phyloP scores from a whole-genome alignment of 2,113 vertebrate species.

The Pseudorasbora parva region DNA sequence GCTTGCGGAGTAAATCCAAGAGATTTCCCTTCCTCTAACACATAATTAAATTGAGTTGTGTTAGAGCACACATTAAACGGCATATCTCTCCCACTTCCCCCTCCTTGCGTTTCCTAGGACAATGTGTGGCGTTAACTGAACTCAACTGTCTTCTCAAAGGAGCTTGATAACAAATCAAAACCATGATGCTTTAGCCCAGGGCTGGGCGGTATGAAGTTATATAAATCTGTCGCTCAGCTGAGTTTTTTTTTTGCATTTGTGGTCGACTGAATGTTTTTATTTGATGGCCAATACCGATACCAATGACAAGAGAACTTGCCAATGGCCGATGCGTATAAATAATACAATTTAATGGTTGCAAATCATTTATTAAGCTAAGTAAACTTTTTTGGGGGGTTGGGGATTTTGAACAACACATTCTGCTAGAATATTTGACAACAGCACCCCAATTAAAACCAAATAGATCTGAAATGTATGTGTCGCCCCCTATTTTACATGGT shows the following conservation, averaged over 20 bases:
- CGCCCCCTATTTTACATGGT: background rate
- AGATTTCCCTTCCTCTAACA: slow-evolving; percentile 46
- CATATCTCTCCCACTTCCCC: slow-evolving; percentile 30
- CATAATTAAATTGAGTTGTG: slow-evolving; percentile 52
- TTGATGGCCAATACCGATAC: background rate
- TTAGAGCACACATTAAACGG: slow-evolving; percentile 24
- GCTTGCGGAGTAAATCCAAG: slow-evolving; percentile 46
- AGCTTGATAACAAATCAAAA: slow-evolving; percentile 44
- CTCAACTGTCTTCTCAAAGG: slow-evolving; percentile 32
- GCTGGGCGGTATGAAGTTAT: background rate
- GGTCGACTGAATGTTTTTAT: background rate
- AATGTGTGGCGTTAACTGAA: slow-evolving; percentile 38
- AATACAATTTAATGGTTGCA: background rate
- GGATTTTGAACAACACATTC: background rate
- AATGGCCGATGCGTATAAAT: background rate
- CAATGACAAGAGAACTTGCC: background rate
- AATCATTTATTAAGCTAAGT: background rate
- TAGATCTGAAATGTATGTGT: background rate
- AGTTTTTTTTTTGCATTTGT: slow-evolving; percentile 3
- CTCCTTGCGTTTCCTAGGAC: slow-evolving; percentile 25
- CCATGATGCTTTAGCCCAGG: slow-evolving; percentile 33
- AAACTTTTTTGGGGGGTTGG: background rate
- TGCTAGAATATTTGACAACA: background rate
- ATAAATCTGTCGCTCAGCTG: background rate
- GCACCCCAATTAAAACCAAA: background rate